Evolutionary conservation across 2,888 invertebrate species (phyloP), one percentile per base, ranked within the genome.

Genomic region (Catocala sponsa): DNA sequence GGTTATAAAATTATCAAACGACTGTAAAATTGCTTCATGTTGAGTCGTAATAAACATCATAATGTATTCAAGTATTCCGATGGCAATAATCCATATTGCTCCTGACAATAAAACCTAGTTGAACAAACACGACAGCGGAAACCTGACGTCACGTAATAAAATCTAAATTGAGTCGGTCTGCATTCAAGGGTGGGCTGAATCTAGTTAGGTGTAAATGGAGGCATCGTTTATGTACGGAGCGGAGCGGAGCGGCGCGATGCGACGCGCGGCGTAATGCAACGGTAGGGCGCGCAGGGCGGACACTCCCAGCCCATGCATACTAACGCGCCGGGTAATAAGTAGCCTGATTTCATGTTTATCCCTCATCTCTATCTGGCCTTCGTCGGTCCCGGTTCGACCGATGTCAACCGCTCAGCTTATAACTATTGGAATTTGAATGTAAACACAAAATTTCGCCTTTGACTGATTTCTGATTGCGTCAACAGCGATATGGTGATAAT

Each of bases 301-400:
- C 72, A 70, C 63, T 91, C 94, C 94, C 94, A 92, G 88, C 88
- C 93, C 92, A 94, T 94, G 94, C 93, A 94, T 94, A 94, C 92
- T 93, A 92, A 94, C 89, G 79, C 89, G 87, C 60, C 64, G 68
- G 81, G 88, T 92, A 92, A 92, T 93, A 92, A 92, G 91, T 84
- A 91, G 86, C 86, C 87, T 82, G 87, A 90, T 89, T 85, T 80
- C 86, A 83, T 87, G 87, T 89, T 88, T 88, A 87, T 85, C 86
- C 82, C 74, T 80, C 76, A 64, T 70, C 80, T 77, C 81, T 47
- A 32, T 61, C 66, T 66, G 59, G 68, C 60, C 68, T 68, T 54
- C 62, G 50, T 33, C 10, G 55, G 52, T 61, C 56, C 46, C 33
- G 6, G 32, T 11, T 44, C 48, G 53, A 41, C 38, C 41, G 61